Base-by-base conservation (phyloP, 2,888 invertebrate species). In the Sacculina carcini region DNA sequence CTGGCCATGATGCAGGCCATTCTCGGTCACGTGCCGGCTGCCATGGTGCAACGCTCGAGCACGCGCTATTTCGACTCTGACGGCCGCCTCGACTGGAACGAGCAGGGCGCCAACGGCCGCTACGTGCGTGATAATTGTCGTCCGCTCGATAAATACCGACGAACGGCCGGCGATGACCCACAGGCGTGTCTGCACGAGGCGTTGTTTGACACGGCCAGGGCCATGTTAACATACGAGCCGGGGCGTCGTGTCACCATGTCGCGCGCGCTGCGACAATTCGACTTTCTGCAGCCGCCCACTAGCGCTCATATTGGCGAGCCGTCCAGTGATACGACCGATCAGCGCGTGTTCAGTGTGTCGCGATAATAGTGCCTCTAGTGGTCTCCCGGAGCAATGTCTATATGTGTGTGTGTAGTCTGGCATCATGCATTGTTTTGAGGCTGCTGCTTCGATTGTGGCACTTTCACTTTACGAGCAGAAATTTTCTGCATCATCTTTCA, bases 1-100 rank as follows among this genome's bases (percentile, higher is more conserved):
- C 75, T 98, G 64, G 98, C 98, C 59, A 98, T 98, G 96, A 98
- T 98, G 98, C 94, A 99, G 69, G 73, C 94, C 61, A 96, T 98
- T 62, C 73, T 98, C 56, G 96, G 98, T 55, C 79, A 86, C 59
- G 79, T 99, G 65, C 96, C 98, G 50, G 48, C 29, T 69, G 82
- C 83, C 67, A 81, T 82, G 81, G 79, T 79, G 48, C 72, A 78
- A 58, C 84, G 83, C 72, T 84, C 85, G 55, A 86, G 89, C 71
- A 92, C 90, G 60, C 90, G 90, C 71, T 98, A 96, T 69, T 98
- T 96, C 70, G 87, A 90, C 69, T n/a, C n/a, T n/a, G 84, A 90
- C 66, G 92, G 92, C 51, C 84, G 85, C 70, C 73, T 98, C 63
- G 90, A 90, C 68, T 98, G 96, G 96, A 90, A 94, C 65, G 87